Conservation (phyloP, 2,797 vertebrate genomes). For the Anguilla pacifica region DNA sequence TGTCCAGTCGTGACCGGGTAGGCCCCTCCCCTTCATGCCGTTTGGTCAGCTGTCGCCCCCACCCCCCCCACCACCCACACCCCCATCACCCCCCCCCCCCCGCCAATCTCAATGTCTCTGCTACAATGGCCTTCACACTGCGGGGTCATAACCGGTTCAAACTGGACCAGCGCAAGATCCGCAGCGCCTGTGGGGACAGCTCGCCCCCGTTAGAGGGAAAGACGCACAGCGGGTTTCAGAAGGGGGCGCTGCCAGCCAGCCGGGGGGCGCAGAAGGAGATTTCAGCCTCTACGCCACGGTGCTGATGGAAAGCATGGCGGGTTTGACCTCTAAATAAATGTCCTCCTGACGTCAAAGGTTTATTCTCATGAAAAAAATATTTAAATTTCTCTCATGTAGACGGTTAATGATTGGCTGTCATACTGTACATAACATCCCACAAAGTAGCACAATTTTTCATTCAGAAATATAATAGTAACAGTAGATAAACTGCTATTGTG, state of each 20-base stretch:
- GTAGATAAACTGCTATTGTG: neutral
- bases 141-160: neutral
- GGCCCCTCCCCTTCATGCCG: neutral
- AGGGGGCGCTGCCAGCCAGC: neutral
- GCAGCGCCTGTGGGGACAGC: neutral
- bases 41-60: constrained; percentile 5
- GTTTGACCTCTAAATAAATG: neutral
- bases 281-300: neutral
- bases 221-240: neutral
- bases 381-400: neutral
- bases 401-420: neutral
- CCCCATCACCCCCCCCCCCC: neutral
- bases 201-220: neutral
- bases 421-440: neutral
- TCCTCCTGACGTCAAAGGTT: neutral
- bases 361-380: neutral
- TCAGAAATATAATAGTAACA: neutral
- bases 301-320: neutral
- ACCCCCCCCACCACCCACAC: neutral
- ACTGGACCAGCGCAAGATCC: neutral
- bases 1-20: neutral
- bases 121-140: neutral
- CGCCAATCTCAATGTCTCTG: neutral
- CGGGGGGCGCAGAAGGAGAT: neutral
- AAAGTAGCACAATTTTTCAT: neutral